A percentile compares a stretch with the other conserved stretches of the same genome.
Evolutionary conservation across 2,888 invertebrate species (phyloP).

Genomic region (Nowickia ferox): DNA sequence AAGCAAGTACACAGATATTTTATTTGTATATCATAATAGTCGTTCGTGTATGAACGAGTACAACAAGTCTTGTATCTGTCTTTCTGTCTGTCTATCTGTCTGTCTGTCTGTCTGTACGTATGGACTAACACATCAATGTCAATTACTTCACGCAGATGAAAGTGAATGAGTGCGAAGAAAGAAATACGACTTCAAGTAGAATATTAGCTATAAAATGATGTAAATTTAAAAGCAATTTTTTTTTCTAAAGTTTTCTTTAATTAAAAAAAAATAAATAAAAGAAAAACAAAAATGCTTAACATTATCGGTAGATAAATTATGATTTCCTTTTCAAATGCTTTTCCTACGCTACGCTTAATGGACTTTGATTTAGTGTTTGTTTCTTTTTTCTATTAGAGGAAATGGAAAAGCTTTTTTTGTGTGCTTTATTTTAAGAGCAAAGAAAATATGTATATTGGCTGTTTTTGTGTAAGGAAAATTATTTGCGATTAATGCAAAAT

Average conservation of each 20-base stretch:
- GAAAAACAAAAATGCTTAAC: conserved; percentile 18
- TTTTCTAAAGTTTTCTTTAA: conserved; percentile 7
- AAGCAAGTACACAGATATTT: not conserved
- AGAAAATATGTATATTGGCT: not conserved
- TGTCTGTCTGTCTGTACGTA: not conserved
- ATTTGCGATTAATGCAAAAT: not conserved
- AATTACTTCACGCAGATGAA: conserved; percentile 46
- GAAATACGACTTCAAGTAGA: not conserved
- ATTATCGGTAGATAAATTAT: conserved; percentile 43
- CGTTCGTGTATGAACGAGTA: conserved; percentile 3
- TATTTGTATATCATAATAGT: not conserved
- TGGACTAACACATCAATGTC: conserved; percentile 42
- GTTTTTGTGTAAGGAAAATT: not conserved
- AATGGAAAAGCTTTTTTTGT: not conserved
- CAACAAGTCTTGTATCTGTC: conserved; percentile 4
- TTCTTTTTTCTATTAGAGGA: conserved; percentile 4
- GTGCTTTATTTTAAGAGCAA: not conserved
- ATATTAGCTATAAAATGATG: conserved; percentile 34
- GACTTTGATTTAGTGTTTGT: conserved; percentile 13
- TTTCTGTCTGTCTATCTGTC: no score
- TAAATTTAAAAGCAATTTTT: conserved; percentile 37
- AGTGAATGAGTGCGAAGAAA: conserved; percentile 38
- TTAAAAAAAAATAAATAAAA: not conserved
- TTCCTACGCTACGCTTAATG: conserved; percentile 17
- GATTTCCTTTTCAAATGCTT: conserved; percentile 29